Evolutionary conservation across 2,113 vertebrate genomes (phyloP).

Genomic region (Opisthocomus hoazin): DNA sequence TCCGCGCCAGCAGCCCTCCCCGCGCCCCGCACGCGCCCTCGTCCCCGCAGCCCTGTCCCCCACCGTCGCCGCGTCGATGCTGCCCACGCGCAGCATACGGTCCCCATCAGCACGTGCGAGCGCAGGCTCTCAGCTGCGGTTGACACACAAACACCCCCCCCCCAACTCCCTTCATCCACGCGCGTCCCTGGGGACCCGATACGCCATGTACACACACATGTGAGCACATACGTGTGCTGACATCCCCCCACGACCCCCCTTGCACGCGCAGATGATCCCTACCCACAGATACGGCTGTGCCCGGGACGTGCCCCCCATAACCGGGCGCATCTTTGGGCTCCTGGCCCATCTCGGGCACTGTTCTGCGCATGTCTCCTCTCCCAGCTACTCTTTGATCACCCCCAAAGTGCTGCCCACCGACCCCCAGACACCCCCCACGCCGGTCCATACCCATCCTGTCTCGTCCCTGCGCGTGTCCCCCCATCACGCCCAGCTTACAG

Average conservation of each 20-base stretch:
- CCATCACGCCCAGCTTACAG: neutral
- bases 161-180: neutral
- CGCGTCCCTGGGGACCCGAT: accelerated
- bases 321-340: accelerated
- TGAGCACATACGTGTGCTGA: accelerated
- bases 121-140: neutral
- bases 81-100: neutral
- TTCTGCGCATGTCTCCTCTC: neutral
- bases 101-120: neutral
- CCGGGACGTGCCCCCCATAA: accelerated
- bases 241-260: accelerated
- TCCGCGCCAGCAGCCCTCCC: neutral
- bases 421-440: neutral
- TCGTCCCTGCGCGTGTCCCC: neutral
- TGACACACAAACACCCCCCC: neutral
- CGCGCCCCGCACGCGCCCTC: accelerated
- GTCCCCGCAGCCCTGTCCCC: neutral
- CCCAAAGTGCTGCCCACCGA: neutral
- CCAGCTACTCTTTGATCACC: neutral
- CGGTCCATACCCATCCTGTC: neutral
- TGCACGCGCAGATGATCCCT: accelerated
- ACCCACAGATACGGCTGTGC: accelerated
- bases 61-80: neutral
- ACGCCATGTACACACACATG: accelerated
- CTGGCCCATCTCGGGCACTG: accelerated